Percentiles rank a stretch among this genome's conserved stretches.
These are phyloP conservation scores for Furcifer pardalis DNA, from an alignment of 2,797 vertebrate genomes.

Conservation along the genomic window DNA sequence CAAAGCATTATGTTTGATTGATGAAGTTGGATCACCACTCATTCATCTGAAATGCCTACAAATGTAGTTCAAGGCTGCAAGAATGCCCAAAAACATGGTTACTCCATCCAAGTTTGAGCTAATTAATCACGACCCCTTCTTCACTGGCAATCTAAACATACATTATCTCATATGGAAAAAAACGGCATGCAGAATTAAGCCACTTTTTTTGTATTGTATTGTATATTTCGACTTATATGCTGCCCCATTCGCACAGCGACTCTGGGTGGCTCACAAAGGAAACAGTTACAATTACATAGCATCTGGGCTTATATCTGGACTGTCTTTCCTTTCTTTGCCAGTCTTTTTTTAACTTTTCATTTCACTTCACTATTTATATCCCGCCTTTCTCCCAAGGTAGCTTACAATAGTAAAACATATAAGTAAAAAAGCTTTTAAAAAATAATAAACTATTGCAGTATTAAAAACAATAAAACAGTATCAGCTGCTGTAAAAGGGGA, in stretches of 20 bases:
- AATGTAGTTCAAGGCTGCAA: constrained; percentile 12
- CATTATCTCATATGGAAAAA: not conserved
- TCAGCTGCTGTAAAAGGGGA: too few relatives aligned
- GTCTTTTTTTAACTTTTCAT: not conserved
- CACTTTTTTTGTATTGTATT: not conserved
- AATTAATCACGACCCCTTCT: not conserved
- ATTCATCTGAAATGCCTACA: constrained; percentile 7
- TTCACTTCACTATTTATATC: too few relatives aligned
- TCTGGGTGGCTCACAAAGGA: too few relatives aligned
- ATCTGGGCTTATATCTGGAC: not conserved
- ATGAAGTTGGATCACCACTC: constrained; percentile 8
- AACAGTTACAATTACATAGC: not conserved
- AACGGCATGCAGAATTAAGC: not conserved
- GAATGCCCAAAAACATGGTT: not conserved
- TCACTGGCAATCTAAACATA: not conserved
- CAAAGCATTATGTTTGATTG: constrained; percentile 25
- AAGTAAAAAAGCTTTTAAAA: too few relatives aligned
- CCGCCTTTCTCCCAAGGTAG: too few relatives aligned
- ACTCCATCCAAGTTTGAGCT: not conserved
- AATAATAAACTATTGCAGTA: too few relatives aligned
- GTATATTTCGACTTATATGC: too few relatives aligned
- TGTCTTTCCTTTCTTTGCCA: not conserved
- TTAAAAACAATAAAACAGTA: too few relatives aligned
- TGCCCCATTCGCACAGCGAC: too few relatives aligned
- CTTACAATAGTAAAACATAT: too few relatives aligned